Conservation (phyloP, 2,888 invertebrate genomes). For the Hypolimnas misippus region DNA sequence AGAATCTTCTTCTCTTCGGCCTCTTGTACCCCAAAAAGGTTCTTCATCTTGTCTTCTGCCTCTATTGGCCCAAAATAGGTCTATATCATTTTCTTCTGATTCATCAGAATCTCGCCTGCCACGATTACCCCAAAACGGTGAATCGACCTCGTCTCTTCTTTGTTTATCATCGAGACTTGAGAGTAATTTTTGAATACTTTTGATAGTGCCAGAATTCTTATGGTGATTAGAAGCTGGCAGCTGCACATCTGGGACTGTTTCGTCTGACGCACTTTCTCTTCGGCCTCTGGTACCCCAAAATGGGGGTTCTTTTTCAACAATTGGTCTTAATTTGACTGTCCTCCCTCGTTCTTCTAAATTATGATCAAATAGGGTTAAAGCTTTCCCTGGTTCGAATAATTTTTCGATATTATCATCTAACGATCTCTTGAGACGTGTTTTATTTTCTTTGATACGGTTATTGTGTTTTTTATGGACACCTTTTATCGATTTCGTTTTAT, state of each 20-base stretch:
- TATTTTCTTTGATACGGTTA: slow-evolving; percentile 51
- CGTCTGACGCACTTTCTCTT: slow-evolving; percentile 58
- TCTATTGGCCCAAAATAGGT: slow-evolving; percentile 44
- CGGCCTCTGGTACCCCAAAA: slow-evolving; percentile 74
- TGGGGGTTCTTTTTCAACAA: slow-evolving; percentile 56
- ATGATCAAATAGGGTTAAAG: slow-evolving; percentile 43
- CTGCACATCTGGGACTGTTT: slow-evolving; percentile 43
- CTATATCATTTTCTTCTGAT: slow-evolving; percentile 43
- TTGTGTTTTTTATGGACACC: slow-evolving; percentile 49
- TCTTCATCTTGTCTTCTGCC: slow-evolving; percentile 54
- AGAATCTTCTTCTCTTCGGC: slow-evolving; percentile 53
- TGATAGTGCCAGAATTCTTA: slow-evolving; percentile 39
- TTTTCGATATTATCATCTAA: slow-evolving; percentile 54
- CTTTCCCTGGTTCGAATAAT: slow-evolving; percentile 44
- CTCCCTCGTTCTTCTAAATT: slow-evolving; percentile 22
- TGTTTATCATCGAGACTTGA: slow-evolving; percentile 20
- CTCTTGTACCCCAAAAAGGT: slow-evolving; percentile 67
- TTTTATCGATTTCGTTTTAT: slow-evolving; percentile 56
- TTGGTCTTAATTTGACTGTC: slow-evolving; percentile 27
- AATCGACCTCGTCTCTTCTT: slow-evolving; percentile 22
- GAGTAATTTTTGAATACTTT: slow-evolving; percentile 41
- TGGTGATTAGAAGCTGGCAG: slow-evolving; percentile 37
- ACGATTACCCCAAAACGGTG: slow-evolving; percentile 62
- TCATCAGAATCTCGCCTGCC: slow-evolving; percentile 56
- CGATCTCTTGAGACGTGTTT: slow-evolving; percentile 63